A percentile compares a stretch with the other conserved stretches of the same genome.
phyloP scores from a whole-genome alignment of 2,888 invertebrate genomes.

The Meteorus colon region DNA sequence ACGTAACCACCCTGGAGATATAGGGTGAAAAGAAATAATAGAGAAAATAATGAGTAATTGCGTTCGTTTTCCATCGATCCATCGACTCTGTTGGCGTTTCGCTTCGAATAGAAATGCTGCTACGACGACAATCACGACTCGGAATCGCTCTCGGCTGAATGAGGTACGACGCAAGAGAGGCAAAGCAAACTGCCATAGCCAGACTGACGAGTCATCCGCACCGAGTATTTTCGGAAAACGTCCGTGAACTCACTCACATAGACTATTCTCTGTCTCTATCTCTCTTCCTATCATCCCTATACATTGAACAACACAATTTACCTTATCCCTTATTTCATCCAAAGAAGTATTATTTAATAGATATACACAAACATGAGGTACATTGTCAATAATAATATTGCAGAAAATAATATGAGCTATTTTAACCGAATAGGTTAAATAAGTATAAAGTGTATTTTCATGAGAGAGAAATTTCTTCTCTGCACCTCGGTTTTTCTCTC shows the following conservation, averaged over 20 bases:
- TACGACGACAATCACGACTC: conserved; percentile 18
- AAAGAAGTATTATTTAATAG: neutral
- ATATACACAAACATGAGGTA: neutral
- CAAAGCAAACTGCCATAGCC: conserved; percentile 12
- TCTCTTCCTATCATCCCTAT: neutral
- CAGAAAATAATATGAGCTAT: no score
- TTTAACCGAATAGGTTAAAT: neutral
- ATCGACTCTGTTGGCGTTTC: conserved; percentile 19
- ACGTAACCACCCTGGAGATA: neutral
- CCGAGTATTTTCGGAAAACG: conserved; percentile 34
- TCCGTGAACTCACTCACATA: conserved; percentile 28
- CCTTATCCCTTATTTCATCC: neutral
- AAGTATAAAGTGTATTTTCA: neutral
- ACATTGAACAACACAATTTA: neutral
- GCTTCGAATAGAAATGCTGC: conserved; percentile 4
- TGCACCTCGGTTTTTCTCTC: neutral
- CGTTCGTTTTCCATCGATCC: neutral
- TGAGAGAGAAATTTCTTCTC: neutral
- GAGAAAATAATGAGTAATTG: neutral
- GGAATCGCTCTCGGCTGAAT: conserved; percentile 18
- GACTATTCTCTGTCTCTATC: neutral
- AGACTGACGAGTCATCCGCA: conserved; percentile 29
- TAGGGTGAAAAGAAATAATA: neutral
- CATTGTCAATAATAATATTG: no score
- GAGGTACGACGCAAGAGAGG: conserved; percentile 16